phyloP scores from a whole-genome alignment of 2,797 vertebrate species.

The Macropodus opercularis region DNA sequence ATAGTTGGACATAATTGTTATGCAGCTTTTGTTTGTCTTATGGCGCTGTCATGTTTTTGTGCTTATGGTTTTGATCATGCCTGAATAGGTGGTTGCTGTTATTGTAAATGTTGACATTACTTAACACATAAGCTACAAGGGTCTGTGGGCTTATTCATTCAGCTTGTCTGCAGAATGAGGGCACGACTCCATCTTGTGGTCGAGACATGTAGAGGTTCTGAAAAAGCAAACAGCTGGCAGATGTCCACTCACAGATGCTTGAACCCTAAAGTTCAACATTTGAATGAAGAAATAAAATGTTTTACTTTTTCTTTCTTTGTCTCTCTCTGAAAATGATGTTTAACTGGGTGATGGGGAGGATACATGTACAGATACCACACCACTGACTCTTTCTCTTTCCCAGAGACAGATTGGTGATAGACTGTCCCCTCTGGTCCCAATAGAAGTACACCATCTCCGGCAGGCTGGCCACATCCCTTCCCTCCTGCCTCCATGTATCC shows the following conservation, averaged over 20 bases:
- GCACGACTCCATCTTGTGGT: slow-evolving; percentile 77
- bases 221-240: neutral
- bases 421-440: slow-evolving; percentile 54
- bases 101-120: slow-evolving; percentile 5
- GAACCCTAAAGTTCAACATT: neutral
- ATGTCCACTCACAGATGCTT: no score
- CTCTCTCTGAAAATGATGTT: neutral
- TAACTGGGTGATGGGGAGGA: neutral
- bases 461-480: slow-evolving; percentile 82
- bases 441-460: slow-evolving; percentile 63
- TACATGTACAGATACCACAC: neutral
- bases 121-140: neutral
- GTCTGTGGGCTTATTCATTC: slow-evolving; percentile 31
- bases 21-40: slow-evolving; percentile 1
- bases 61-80: neutral
- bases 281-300: no score
- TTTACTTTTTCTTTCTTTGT: neutral
- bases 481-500: slow-evolving; percentile 95
- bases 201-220: neutral
- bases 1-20: slow-evolving; percentile 21
- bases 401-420: slow-evolving; percentile 64
- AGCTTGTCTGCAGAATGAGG: slow-evolving; percentile 36
- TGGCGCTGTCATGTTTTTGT: slow-evolving; percentile 5
- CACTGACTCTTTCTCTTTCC: slow-evolving; percentile 10
- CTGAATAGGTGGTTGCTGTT: neutral